Evolutionary conservation across 2,888 invertebrate species (phyloP).

Genomic region (Acrobasis consociella): DNA sequence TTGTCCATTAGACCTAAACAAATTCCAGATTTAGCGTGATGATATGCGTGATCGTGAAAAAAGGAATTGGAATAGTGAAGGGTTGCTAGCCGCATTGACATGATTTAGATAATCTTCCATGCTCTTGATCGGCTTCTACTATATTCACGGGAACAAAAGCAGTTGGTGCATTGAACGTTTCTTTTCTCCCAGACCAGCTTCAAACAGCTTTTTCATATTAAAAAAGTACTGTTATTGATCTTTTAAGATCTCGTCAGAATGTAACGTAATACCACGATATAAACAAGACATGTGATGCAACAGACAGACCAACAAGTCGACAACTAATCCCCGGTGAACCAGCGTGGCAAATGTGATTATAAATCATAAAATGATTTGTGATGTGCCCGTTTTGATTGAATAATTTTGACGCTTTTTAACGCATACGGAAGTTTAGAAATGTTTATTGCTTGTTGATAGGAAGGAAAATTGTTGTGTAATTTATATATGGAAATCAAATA

Average conservation of each 20-base stretch:
- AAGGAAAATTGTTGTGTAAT: background rate
- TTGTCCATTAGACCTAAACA: no score
- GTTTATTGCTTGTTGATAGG: constrained; percentile 9
- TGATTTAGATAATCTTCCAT: no score
- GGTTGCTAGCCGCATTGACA: no score
- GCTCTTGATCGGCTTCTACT: no score
- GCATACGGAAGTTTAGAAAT: constrained; percentile 12
- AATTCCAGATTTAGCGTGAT: no score
- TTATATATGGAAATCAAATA: no score
- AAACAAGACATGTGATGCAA: constrained; percentile 49
- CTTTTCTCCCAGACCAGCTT: no score
- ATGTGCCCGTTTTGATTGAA: constrained; percentile 18
- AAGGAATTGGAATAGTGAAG: no score
- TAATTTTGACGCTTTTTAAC: constrained; percentile 8
- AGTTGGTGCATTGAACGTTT: no score
- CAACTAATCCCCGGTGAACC: constrained; percentile 30
- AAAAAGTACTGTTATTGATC: constrained; percentile 6
- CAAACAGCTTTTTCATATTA: background rate
- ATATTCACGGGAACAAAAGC: no score
- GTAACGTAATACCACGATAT: constrained; percentile 30
- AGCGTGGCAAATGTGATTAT: constrained; percentile 49
- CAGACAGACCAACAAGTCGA: constrained; percentile 40
- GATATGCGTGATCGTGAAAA: no score
- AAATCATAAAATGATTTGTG: constrained; percentile 47
- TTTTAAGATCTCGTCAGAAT: background rate